phyloP scores from a whole-genome alignment of 2,888 invertebrate species.

The Campoplex capitator region DNA sequence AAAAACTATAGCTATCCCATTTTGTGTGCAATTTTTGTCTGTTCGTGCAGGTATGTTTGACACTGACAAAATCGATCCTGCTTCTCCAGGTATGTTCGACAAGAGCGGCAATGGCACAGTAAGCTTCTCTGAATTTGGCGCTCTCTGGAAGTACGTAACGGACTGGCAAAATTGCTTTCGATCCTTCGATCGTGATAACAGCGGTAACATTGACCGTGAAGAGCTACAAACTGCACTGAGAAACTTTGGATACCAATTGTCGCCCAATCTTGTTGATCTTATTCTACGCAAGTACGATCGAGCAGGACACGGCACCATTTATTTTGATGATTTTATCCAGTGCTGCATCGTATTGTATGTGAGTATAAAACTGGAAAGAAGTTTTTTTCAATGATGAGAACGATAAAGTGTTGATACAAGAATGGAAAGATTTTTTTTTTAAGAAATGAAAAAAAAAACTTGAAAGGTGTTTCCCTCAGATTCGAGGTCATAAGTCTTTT shows the following conservation, averaged over 20 bases:
- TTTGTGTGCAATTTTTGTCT: constrained; percentile 68
- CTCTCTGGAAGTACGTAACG: constrained; percentile 98
- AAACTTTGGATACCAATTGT: constrained; percentile 95
- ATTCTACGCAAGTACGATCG: constrained; percentile 97
- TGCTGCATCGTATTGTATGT: constrained; percentile 97
- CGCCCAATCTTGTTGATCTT: constrained; percentile 92
- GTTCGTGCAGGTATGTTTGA: constrained; percentile 82
- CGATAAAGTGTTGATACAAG: no score
- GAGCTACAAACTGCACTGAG: constrained; percentile 96
- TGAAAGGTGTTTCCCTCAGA: no score
- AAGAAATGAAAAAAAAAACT: no score
- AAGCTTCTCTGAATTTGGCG: constrained; percentile 97
- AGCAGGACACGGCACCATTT: constrained; percentile 94
- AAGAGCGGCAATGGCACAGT: constrained; percentile 95
- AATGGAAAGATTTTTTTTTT: no score
- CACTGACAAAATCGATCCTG: constrained; percentile 81
- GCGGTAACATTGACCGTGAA: constrained; percentile 95
- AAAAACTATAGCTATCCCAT: constrained; percentile 26
- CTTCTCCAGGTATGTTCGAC: constrained; percentile 95
- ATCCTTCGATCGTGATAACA: constrained; percentile 96
- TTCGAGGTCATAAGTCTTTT: no score
- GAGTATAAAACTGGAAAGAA: constrained; percentile 85
- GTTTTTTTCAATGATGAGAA: background rate
- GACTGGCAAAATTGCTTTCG: constrained; percentile 99
- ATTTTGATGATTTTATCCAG: constrained; percentile 99